phyloP scores from a whole-genome alignment of 1,140 invertebrate genomes.

The Eriosoma lanigerum region DNA sequence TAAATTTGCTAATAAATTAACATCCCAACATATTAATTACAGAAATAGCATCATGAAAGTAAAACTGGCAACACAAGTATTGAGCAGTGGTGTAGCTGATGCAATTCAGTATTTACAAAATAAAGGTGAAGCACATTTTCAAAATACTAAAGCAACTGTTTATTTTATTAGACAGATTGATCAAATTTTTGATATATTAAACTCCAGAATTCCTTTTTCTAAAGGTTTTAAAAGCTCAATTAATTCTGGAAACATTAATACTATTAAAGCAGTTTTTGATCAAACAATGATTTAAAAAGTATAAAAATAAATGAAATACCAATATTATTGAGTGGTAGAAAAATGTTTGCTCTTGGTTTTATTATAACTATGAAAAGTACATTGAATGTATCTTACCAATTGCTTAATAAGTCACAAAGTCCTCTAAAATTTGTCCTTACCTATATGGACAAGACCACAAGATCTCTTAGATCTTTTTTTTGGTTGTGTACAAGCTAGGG shows the following conservation, averaged over 20 bases:
- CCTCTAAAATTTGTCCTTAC: background rate
- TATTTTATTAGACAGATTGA: background rate
- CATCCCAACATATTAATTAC: too few species aligned
- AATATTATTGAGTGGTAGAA: too few species aligned
- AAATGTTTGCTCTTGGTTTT: too few species aligned
- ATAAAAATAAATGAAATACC: too few species aligned
- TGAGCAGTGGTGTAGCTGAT: too few species aligned
- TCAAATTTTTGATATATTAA: background rate
- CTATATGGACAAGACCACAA: background rate
- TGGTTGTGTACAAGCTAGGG: too few species aligned
- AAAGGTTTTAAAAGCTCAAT: background rate
- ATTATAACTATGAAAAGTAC: too few species aligned
- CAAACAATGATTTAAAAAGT: background rate
- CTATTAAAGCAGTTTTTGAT: background rate
- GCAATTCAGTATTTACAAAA: too few species aligned
- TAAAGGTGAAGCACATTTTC: background rate
- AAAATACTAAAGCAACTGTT: background rate
- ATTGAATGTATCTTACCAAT: too few species aligned
- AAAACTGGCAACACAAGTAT: too few species aligned
- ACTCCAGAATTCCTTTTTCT: background rate
- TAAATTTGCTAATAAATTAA: too few species aligned
- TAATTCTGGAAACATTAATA: background rate
- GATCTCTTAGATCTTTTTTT: background rate
- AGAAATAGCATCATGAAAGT: too few species aligned
- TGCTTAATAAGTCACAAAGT: background rate